Percentiles rank a stretch among this genome's conserved stretches.
Evolutionary conservation across 2,888 invertebrate species (phyloP).

Genomic region (Eupithecia pulchellata): DNA sequence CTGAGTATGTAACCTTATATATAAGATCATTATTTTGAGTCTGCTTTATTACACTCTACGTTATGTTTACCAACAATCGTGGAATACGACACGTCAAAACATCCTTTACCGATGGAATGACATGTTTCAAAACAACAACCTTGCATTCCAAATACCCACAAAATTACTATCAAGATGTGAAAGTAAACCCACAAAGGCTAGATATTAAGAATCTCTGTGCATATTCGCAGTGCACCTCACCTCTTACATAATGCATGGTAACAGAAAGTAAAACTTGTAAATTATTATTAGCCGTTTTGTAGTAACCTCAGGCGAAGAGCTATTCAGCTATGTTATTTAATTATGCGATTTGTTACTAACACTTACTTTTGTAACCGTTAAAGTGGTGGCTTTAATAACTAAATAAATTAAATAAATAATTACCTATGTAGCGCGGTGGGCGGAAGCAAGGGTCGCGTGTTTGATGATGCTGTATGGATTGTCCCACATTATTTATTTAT

Average conservation of each 20-base stretch:
- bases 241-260: conserved; percentile 28
- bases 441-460: too few relatives aligned
- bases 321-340: background rate
- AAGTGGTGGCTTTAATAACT: background rate
- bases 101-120: background rate
- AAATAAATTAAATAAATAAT: too few relatives aligned
- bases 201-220: background rate
- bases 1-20: too few relatives aligned
- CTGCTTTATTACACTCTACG: too few relatives aligned
- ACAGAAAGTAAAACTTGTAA: conserved; percentile 35
- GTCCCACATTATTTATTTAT: too few relatives aligned
- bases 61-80: background rate
- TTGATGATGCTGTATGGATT: too few relatives aligned
- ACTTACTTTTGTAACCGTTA: background rate
- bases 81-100: background rate
- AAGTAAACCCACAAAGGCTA: background rate
- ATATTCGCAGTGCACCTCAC: conserved; percentile 20
- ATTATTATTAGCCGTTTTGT: conserved; percentile 36
- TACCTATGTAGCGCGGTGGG: too few relatives aligned
- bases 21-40: too few relatives aligned
- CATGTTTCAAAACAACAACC: background rate
- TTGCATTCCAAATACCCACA: background rate
- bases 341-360: background rate
- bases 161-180: background rate
- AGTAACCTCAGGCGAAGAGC: conserved; percentile 34